Conservation (phyloP, 2,113 vertebrate genomes). For the Lepidothrix coronata region DNA sequence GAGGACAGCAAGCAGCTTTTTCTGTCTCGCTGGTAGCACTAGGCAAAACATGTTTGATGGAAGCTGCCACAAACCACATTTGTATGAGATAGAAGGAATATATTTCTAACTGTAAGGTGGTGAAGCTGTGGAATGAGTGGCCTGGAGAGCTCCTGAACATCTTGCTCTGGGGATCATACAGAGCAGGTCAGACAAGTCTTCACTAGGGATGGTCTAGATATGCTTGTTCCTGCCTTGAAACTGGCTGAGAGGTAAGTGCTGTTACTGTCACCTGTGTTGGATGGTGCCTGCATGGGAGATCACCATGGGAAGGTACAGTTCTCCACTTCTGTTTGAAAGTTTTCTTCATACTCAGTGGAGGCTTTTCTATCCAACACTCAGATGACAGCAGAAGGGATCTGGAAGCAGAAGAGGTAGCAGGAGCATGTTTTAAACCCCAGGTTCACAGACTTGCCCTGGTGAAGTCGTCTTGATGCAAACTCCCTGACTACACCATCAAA, state of each 20-base stretch:
- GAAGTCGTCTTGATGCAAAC: not conserved
- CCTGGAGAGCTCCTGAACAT: not conserved
- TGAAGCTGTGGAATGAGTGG: not conserved
- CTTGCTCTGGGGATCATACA: not conserved
- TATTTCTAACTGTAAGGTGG: not conserved
- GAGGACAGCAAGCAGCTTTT: not conserved
- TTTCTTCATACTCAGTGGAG: not conserved
- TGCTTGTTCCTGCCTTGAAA: not conserved
- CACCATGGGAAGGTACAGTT: not conserved
- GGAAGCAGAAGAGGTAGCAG: not conserved
- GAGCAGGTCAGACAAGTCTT: not conserved
- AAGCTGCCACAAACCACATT: not conserved
- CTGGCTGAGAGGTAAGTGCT: not conserved
- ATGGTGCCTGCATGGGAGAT: not conserved
- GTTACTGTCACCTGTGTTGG: not conserved
- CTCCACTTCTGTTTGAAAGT: not conserved
- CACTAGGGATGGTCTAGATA: not conserved
- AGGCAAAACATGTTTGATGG: not conserved
- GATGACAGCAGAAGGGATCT: not conserved
- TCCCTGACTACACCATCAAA: rapidly evolving
- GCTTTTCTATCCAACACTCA: not conserved
- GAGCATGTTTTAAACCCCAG: not conserved
- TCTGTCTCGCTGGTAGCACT: not conserved
- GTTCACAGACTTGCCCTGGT: not conserved
- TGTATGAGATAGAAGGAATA: not conserved